Evolutionary conservation across 2,113 vertebrate genomes (phyloP).

Genomic region (Platanista minor): DNA sequence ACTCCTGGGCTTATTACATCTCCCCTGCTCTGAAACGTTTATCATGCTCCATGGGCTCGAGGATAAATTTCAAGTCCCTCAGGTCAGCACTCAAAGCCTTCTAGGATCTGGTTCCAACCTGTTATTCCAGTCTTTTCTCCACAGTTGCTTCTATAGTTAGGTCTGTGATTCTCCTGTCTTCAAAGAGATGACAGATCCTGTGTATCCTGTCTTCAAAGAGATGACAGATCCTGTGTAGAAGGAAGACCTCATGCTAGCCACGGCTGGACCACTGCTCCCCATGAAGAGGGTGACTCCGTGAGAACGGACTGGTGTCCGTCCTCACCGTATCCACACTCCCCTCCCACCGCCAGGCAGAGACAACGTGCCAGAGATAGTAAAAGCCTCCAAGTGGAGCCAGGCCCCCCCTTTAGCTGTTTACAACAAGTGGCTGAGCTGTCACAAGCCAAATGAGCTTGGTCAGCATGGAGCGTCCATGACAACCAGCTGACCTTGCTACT

Average conservation of each 20-base stretch:
- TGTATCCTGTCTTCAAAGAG: not conserved
- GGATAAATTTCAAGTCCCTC: not conserved
- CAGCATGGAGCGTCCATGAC: not conserved
- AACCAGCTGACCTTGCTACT: not conserved
- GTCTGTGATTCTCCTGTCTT: not conserved
- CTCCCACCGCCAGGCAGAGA: not conserved
- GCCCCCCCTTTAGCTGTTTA: not conserved
- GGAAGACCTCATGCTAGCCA: not conserved
- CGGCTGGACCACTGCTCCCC: not conserved
- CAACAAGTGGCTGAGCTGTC: slow-evolving; percentile 19
- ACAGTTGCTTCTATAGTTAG: not conserved
- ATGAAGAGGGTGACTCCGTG: not conserved
- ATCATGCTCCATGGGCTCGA: not conserved
- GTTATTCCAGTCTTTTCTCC: not conserved
- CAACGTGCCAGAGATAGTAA: not conserved
- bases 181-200: not conserved
- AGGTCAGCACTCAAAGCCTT: not conserved
- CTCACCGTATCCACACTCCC: not conserved
- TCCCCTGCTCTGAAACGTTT: not conserved
- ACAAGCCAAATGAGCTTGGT: not conserved
- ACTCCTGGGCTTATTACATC: not conserved
- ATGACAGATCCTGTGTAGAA: not conserved
- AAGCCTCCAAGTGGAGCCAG: not conserved
- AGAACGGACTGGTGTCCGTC: not conserved
- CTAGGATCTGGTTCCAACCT: not conserved